Conservation (phyloP, 2,797 vertebrate species). For the Protonibea diacanthus region DNA sequence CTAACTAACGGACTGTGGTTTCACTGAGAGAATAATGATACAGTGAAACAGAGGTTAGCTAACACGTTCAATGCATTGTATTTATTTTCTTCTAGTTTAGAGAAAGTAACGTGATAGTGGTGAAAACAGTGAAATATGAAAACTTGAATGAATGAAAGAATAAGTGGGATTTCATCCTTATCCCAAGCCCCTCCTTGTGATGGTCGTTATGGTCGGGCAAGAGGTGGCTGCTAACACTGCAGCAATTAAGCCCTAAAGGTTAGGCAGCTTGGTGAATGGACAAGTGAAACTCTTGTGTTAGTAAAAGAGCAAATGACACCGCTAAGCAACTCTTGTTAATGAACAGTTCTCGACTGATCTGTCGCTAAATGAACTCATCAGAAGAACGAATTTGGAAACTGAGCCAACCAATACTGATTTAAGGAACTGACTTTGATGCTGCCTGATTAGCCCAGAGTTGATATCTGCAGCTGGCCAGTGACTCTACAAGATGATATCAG, state of each 20-base stretch:
- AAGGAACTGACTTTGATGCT: not conserved
- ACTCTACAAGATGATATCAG: not conserved
- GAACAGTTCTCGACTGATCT: not conserved
- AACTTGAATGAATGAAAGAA: not conserved
- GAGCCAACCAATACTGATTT: not conserved
- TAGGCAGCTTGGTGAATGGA: not conserved
- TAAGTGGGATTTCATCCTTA: not conserved
- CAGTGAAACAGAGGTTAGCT: not conserved
- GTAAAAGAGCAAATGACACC: slow-evolving; percentile 26
- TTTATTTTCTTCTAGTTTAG: not conserved
- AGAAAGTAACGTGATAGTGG: not conserved
- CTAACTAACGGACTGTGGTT: not conserved
- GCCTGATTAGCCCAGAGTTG: not conserved
- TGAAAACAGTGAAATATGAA: not conserved
- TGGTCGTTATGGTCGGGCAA: not conserved
- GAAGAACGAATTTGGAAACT: not conserved
- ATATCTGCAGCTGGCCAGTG: slow-evolving; percentile 8
- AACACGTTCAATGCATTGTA: not conserved
- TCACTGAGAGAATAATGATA: no score
- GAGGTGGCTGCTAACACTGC: slow-evolving; percentile 16
- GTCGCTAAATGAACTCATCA: not conserved
- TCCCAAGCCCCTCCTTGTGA: not conserved
- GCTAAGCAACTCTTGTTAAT: not conserved
- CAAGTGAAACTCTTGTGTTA: slow-evolving; percentile 1
- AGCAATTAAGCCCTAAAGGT: slow-evolving; percentile 40